A percentile compares a stretch with the other conserved stretches of the same genome.
Conservation (phyloP, 2,888 invertebrate genomes). For the Stegophylla sp. region DNA sequence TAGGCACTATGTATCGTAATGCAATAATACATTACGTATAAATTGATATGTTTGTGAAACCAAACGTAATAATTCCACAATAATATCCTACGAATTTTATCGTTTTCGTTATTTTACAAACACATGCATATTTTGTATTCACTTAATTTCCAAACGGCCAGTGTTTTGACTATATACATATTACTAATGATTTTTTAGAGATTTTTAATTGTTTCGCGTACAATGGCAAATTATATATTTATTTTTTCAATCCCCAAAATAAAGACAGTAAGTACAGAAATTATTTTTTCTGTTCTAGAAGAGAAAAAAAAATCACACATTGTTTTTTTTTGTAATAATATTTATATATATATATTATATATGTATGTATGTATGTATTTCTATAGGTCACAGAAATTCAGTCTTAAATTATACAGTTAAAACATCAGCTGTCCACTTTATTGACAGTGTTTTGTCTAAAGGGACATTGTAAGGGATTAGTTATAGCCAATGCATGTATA, state of each 20-base stretch:
- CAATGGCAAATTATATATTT: background rate
- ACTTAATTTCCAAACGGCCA: no score
- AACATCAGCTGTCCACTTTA: conserved; percentile 46
- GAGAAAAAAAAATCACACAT: background rate
- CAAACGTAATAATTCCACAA: background rate
- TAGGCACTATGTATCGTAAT: background rate
- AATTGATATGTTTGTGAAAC: background rate
- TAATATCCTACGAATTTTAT: conserved; percentile 18
- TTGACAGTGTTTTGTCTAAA: conserved; percentile 58
- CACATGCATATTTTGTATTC: no score
- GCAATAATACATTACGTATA: no score
- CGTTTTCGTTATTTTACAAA: conserved; percentile 23
- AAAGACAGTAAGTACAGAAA: conserved; percentile 6
- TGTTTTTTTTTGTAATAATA: no score
- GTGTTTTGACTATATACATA: conserved; percentile 23
- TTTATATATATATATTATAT: no score
- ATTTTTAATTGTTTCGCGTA: background rate
- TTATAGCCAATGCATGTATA: conserved; percentile 21
- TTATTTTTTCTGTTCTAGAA: background rate
- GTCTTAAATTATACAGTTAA: conserved; percentile 10
- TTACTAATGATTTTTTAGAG: background rate
- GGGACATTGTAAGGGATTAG: conserved; percentile 47
- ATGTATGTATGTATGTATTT: no score
- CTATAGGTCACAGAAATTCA: conserved; percentile 17
- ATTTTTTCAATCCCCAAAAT: no score